Evolutionary conservation across 92 coral and sea anemone genomes (phyloP), one percentile per base, ranked within the genome.

Genomic region (Virgularia gustaviana): DNA sequence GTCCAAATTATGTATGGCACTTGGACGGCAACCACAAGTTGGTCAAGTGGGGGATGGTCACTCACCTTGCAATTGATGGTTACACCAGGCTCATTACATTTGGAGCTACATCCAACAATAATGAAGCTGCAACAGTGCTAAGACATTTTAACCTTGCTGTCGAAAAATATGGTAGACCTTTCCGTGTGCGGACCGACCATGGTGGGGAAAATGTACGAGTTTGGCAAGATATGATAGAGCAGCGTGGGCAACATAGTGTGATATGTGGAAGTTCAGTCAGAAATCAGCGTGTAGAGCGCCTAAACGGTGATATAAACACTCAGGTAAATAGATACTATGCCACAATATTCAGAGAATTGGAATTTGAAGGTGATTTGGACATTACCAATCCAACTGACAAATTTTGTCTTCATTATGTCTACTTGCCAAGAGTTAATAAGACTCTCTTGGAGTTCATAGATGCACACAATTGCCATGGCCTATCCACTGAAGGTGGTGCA

Each of bases 381-480:
- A 44, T 44, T 3, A 38, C 30, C 23, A 67, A 42, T 25, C 12
- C 63, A 31, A 7, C 53, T 13, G 57, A 68, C 75, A 67, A 10
- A 28, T 68, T 22, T 27, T 27, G 47, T 9, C 5, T 41, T 0
- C 75, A 68, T 65, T 31, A 42, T n/a, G 24, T 41, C 13, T 37
- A 29, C 75, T 68, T 68, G 51, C 53, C 19, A 77, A 65, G 18
- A 59, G 49, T 49, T 41, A 45, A 29, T n/a, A 32, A 32, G 65
- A 13, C 70, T 38, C 51, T 43, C 3, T 43, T 20, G 19, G 51
- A 43, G 51, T 43, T 43, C 19, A 20, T 43, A 13, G 19, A 43
- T 43, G 51, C 51, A 13, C 51, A 43, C 51, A 43, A 3, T 3
- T 43, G n/a, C 19, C 51, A 43, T 43, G 0, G 0, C 51, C 51